phyloP scores from a whole-genome alignment of 2,888 invertebrate genomes.

The Tetranychus truncatus region DNA sequence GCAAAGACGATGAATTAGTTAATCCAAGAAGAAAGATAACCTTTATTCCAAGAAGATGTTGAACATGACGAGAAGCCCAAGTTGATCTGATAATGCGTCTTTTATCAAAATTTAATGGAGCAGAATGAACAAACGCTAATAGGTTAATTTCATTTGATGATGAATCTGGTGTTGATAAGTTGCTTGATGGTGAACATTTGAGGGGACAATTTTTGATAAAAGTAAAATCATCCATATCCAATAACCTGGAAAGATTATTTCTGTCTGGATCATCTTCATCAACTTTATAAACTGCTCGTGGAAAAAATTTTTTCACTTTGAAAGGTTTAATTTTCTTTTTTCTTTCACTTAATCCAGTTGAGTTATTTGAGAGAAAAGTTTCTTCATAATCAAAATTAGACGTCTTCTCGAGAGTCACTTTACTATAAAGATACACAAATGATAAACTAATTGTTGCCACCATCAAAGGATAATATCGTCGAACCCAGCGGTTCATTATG shows the following conservation, averaged over 20 bases:
- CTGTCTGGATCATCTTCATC: not conserved
- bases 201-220: slow-evolving; percentile 14
- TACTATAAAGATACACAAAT: slow-evolving; percentile 5
- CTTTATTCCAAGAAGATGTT: not conserved
- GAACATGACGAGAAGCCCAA: slow-evolving; percentile 12
- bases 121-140: slow-evolving; percentile 25
- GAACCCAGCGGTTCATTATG: not conserved
- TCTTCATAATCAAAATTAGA: no score
- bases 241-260: not conserved
- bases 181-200: slow-evolving; percentile 5
- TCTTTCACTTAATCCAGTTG: not conserved
- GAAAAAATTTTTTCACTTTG: not conserved
- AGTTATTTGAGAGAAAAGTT: not conserved
- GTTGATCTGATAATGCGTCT: slow-evolving; percentile 23
- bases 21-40: slow-evolving; percentile 16
- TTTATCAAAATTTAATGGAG: slow-evolving; percentile 24
- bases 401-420: not conserved
- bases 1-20: not conserved
- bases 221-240: slow-evolving; percentile 15
- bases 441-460: not conserved
- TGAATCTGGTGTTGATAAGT: not conserved
- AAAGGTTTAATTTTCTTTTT: not conserved
- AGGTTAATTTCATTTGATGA: slow-evolving; percentile 13
- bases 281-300: not conserved
- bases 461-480: not conserved